Percentiles rank a stretch among this genome's conserved stretches.
Conservation (phyloP, 2,113 vertebrate species). For the Mobula birostris region DNA sequence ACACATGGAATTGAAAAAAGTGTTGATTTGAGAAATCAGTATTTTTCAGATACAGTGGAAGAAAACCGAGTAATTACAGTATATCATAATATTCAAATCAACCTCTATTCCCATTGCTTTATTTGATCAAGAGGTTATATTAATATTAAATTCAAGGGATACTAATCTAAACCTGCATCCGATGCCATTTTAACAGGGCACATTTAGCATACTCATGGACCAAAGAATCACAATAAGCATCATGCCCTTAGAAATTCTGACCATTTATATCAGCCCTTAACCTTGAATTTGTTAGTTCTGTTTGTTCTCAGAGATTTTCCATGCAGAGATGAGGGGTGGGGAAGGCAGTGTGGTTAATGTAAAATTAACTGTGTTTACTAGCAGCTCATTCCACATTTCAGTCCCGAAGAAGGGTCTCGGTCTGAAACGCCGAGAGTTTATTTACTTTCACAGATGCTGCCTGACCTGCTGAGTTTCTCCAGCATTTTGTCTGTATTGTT, state of each 20-base stretch:
- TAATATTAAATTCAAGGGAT: slow-evolving; percentile 2
- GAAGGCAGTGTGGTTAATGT: background rate
- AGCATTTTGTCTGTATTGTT: too few species aligned
- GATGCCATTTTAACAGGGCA: background rate
- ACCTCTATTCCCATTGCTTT: background rate
- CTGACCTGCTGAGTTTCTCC: too few species aligned
- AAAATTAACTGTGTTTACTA: background rate
- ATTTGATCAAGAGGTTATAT: background rate
- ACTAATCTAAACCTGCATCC: background rate
- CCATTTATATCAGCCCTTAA: background rate
- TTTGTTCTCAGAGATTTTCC: background rate
- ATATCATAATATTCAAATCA: background rate
- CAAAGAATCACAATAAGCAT: background rate
- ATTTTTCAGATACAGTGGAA: background rate
- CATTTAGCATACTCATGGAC: background rate
- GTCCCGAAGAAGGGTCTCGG: too few species aligned
- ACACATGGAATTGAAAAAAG: background rate
- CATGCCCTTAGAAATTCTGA: background rate
- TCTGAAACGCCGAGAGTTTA: too few species aligned
- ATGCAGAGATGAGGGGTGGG: too few species aligned
- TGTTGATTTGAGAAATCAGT: background rate
- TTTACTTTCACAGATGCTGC: too few species aligned
- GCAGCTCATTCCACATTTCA: background rate
- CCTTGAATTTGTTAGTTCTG: background rate
- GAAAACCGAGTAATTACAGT: background rate